Conservation (phyloP, 2,888 invertebrate genomes). For the Drosophila parthenogenetica region DNA sequence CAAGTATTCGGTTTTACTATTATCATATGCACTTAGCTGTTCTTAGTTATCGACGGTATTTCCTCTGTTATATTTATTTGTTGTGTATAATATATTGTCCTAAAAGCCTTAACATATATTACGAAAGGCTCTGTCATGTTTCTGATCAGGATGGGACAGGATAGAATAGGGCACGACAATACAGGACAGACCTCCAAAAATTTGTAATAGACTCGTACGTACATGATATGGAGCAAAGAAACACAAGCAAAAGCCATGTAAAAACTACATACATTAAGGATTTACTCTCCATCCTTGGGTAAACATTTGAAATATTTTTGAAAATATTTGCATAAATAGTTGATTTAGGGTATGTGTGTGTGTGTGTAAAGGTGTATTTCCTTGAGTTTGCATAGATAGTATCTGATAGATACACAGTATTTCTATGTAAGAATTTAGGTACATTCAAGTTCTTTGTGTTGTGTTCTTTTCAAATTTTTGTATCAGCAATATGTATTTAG, state of each 20-base stretch:
- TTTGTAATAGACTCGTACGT: constrained; percentile 49
- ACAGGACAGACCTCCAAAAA: constrained; percentile 30
- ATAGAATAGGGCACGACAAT: neutral
- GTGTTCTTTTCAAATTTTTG: constrained; percentile 32
- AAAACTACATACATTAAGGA: constrained; percentile 47
- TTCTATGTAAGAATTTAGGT: constrained; percentile 64
- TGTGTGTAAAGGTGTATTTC: constrained; percentile 29
- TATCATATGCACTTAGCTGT: constrained; percentile 39
- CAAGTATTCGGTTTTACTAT: constrained; percentile 33
- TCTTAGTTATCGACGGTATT: constrained; percentile 22
- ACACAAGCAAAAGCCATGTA: constrained; percentile 75
- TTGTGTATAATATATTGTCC: constrained; percentile 71
- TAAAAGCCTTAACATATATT: constrained; percentile 74
- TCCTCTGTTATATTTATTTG: constrained; percentile 18
- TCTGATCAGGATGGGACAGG: constrained; percentile 6
- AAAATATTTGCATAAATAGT: constrained; percentile 52
- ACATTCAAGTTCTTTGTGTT: constrained; percentile 73
- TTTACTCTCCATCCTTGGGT: constrained; percentile 25
- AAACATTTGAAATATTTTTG: constrained; percentile 50
- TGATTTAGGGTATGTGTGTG: constrained; percentile 25
- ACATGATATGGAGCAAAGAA: constrained; percentile 70
- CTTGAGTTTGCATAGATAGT: constrained; percentile 32
- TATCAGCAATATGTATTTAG: constrained; percentile 19
- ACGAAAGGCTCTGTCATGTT: constrained; percentile 37
- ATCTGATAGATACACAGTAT: constrained; percentile 30